phyloP scores from a whole-genome alignment of 2,888 invertebrate genomes.

The Melanophora roralis region DNA sequence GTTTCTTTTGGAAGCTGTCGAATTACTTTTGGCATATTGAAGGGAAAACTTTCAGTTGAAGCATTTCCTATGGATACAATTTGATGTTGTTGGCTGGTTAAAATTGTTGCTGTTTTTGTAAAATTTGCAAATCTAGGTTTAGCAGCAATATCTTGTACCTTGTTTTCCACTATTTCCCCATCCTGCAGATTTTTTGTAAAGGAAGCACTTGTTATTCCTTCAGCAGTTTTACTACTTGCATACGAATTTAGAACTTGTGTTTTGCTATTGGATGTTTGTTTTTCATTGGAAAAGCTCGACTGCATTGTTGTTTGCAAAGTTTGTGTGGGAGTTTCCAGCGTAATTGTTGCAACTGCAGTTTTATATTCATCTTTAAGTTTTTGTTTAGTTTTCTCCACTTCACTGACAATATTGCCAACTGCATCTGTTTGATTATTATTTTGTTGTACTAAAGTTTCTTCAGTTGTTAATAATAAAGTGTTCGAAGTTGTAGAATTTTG shows the following conservation, averaged over 20 bases:
- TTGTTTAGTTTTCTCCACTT: slow-evolving; percentile 44
- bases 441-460: slow-evolving; percentile 33
- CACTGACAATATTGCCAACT: background rate
- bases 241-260: slow-evolving; percentile 14
- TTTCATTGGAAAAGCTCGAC: slow-evolving; percentile 26
- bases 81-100: slow-evolving; percentile 3
- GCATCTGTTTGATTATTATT: slow-evolving; percentile 4
- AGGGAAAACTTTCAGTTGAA: background rate
- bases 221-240: background rate
- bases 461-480: slow-evolving; percentile 12
- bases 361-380: slow-evolving; percentile 2
- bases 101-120: slow-evolving; percentile 16
- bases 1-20: background rate
- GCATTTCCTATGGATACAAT: slow-evolving; percentile 16
- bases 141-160: background rate
- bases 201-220: slow-evolving; percentile 19
- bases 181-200: slow-evolving; percentile 4
- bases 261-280: slow-evolving; percentile 14
- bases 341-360: slow-evolving; percentile 57
- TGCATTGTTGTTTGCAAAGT: slow-evolving; percentile 36
- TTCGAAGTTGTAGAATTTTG: slow-evolving; percentile 43
- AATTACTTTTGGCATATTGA: slow-evolving; percentile 26
- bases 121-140: slow-evolving; percentile 28
- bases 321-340: slow-evolving; percentile 50
- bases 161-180: background rate